Percentiles rank a stretch among this genome's conserved stretches.
Conservation (phyloP, 1,140 invertebrate species). For the Spodoptera litura region DNA sequence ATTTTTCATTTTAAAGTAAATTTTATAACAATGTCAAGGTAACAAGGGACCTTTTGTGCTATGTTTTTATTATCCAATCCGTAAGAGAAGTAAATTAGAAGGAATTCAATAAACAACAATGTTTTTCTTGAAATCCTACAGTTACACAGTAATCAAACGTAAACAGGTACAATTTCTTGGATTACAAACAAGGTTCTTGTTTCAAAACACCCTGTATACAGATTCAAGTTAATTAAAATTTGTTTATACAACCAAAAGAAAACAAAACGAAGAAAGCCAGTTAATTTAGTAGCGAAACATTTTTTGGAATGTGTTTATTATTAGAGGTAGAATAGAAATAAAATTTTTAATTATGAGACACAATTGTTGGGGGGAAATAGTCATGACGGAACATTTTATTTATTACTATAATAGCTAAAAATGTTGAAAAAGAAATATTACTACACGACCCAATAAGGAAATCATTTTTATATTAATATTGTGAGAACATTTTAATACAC, state of each 20-base stretch:
- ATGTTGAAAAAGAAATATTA: not conserved
- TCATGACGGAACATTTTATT: not conserved
- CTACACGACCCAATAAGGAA: no score
- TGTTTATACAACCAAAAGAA: conserved; percentile 39
- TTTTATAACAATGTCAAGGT: no score
- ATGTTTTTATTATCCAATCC: no score
- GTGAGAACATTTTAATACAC: no score
- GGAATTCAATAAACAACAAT: conserved; percentile 24
- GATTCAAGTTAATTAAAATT: conserved; percentile 41
- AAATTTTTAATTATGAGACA: conserved; percentile 1
- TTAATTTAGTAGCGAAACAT: not conserved
- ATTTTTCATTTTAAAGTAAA: no score
- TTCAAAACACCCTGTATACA: conserved; percentile 36
- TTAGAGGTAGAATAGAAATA: not conserved
- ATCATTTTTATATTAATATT: no score
- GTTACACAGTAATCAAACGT: conserved; percentile 9
- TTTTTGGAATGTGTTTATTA: conserved; percentile 21
- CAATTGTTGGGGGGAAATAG: not conserved
- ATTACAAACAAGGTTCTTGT: conserved; percentile 33
- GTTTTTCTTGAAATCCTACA: conserved; percentile 16
- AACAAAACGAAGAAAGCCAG: conserved; percentile 33
- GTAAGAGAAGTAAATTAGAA: not conserved
- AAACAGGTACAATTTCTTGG: conserved; percentile 19
- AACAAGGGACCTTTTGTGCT: no score
- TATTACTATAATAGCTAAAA: not conserved